Base-by-base conservation (phyloP, 1,140 invertebrate species). In the Lucilia sericata region DNA sequence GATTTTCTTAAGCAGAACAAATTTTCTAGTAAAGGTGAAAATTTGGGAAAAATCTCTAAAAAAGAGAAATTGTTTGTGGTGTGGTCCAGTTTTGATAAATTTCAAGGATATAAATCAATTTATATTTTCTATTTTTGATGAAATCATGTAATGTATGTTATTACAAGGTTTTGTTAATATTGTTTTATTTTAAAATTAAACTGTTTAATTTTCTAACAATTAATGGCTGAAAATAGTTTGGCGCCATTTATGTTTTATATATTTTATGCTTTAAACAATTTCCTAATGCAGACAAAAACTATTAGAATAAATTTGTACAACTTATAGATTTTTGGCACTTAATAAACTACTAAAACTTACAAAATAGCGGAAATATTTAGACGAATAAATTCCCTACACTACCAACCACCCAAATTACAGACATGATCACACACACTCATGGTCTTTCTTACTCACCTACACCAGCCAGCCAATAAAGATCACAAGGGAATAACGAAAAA, bases 71-170 rank as follows among this genome's bases (percentile, higher is more conserved):
- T 60, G 55, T 3, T 17, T 60, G 3, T 60, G 4, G 55, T 60
- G 55, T 60, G 55, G 55, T n/a, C 55, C 14, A 60, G 55, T 60
- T 60, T 60, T 60, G 17, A 60, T 60, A 17, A 60, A 17, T 60
- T 60, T 60, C 55, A 60, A n/a, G 55, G 55, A 60, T 60, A 60
- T 60, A 60, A 60, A 60, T 60, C n/a, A 60, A 60, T 60, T 60
- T n/a, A 5, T 60, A n/a, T 60, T 2, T n/a, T 60, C 42, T 42
- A 0, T 42, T 5, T n/a, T 30, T 30, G 3, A 30, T 30, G 3
- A 30, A 30, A 30, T 30, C 25, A 1, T 30, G 3, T 30, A 42
- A 42, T 3, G 42, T 42, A 10, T 42, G 0, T 42, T 2, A 42
- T 30, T 30, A 42, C 5, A 42, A 2, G 42, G 42, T 42, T 42